Conservation (phyloP, 2,113 vertebrate genomes). For the Gopherus evgoodei region DNA sequence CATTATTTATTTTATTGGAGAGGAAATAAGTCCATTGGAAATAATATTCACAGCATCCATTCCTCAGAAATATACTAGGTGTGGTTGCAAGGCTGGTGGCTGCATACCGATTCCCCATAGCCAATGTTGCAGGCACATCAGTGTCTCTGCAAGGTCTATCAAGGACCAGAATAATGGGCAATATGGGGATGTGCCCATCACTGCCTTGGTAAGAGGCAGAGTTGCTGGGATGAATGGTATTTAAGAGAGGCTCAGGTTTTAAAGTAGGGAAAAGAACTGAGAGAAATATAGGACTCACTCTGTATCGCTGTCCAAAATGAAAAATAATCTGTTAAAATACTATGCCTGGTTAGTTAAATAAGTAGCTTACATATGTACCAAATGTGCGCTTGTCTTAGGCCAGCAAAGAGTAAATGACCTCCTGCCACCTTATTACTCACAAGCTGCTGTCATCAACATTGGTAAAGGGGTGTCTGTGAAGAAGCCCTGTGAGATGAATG, state of each 20-base stretch:
- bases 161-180: background rate
- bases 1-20: background rate
- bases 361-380: background rate
- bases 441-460: fast-evolving
- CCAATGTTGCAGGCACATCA: background rate
- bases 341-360: background rate
- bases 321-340: background rate
- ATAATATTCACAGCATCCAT: background rate
- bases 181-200: background rate
- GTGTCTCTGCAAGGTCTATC: background rate
- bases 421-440: background rate
- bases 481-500: background rate
- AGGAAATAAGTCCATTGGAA: background rate
- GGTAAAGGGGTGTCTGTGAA: background rate
- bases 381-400: background rate
- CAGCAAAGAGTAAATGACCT: background rate
- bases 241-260: background rate
- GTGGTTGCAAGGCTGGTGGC: background rate
- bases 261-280: background rate
- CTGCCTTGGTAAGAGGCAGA: background rate
- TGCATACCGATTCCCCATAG: background rate
- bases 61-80: background rate
- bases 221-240: background rate
- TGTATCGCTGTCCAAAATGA: background rate
- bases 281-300: background rate